phyloP scores from a whole-genome alignment of 35 echinoderm and acorn worm genomes.

The Lytechinus variegatus region DNA sequence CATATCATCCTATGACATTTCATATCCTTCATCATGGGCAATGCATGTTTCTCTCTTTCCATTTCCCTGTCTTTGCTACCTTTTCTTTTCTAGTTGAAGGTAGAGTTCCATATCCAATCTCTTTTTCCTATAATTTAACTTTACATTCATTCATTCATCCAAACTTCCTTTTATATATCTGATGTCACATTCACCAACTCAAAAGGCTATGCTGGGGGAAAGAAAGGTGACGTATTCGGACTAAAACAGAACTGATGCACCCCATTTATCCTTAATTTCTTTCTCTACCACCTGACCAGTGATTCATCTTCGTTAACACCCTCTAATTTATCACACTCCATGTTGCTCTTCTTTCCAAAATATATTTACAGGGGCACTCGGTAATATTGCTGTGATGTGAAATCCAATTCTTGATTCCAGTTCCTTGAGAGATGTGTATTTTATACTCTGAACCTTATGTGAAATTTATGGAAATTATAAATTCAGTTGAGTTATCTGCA shows the following conservation, averaged over 20 bases:
- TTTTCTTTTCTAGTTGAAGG: background rate
- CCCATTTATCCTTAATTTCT: background rate
- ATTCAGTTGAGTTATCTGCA: no score
- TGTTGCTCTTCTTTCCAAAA: background rate
- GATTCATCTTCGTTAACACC: background rate
- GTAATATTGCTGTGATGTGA: background rate
- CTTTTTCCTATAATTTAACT: background rate
- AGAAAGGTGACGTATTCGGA: constrained; percentile 19
- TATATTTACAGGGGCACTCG: background rate
- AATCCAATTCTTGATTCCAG: background rate
- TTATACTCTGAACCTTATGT: no score
- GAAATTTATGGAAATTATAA: no score
- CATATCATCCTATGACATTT: background rate
- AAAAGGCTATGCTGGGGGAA: constrained; percentile 20
- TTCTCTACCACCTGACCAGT: background rate
- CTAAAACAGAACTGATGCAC: background rate
- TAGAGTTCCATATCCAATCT: background rate
- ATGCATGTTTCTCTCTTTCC: background rate
- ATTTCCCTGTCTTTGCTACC: background rate
- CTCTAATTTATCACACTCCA: background rate
- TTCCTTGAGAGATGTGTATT: background rate
- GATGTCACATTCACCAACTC: background rate
- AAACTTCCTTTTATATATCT: background rate
- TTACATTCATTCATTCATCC: constrained; percentile 16
- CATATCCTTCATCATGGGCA: background rate